These are phyloP conservation scores for Corvus hawaiiensis DNA, from an alignment of 2,113 vertebrate genomes.

Conservation along the genomic window DNA sequence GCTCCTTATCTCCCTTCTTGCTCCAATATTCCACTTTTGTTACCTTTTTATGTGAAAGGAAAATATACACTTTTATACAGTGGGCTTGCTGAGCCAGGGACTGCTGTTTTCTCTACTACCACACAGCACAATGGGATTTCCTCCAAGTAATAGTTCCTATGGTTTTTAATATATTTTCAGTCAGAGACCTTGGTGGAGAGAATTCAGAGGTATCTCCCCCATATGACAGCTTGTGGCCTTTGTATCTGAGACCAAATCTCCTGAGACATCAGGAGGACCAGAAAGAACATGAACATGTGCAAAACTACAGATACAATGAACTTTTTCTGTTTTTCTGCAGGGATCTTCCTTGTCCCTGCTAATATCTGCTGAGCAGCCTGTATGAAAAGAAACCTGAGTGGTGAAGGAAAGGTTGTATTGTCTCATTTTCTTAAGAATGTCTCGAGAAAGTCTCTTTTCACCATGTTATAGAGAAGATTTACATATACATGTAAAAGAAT, in stretches of 20 bases:
- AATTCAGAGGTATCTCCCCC: background rate
- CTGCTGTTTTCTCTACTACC: background rate
- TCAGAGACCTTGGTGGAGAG: background rate
- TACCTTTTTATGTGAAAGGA: background rate
- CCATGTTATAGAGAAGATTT: background rate
- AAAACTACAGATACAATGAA: background rate
- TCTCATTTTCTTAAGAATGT: background rate
- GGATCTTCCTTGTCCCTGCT: background rate
- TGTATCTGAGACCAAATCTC: background rate
- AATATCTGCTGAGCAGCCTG: background rate
- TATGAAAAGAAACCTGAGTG: background rate
- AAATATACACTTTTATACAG: background rate
- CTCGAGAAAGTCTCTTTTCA: background rate
- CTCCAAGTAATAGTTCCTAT: background rate
- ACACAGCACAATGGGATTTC: background rate
- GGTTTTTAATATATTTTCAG: background rate
- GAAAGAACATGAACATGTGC: background rate
- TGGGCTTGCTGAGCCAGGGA: background rate
- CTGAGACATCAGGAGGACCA: background rate
- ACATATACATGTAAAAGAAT: background rate
- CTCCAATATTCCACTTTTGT: background rate
- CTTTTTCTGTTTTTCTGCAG: background rate
- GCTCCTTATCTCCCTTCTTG: background rate
- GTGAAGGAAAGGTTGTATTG: background rate
- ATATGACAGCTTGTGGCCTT: background rate